Base-by-base conservation (phyloP, 2,113 vertebrate genomes). In the Pogonocichla stellata region DNA sequence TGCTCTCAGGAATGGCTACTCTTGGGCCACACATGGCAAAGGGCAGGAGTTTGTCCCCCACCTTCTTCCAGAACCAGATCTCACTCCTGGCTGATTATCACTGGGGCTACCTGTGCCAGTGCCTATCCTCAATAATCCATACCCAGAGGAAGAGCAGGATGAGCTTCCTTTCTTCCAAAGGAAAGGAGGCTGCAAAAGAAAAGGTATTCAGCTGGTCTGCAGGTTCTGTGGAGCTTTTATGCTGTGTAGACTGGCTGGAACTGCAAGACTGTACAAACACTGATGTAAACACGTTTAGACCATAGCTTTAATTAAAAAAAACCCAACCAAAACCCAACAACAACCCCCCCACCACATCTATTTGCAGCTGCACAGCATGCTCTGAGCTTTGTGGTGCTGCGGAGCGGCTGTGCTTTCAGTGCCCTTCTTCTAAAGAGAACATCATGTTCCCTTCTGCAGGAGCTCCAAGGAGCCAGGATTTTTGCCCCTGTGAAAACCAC, bases 401-500 rank as follows among this genome's bases (percentile, higher is more conserved):
- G 22, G 17, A 66, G 87, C 92, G 91, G 93, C 93, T 96, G 92
- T 51, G 50, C 90, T 79, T 25, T 9, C 75, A 88, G 82, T 25
- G 71, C 74, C 66, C 58, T 29, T 33, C 74, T 79, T n/a, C 72
- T 92, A 43, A 86, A 81, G 77, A 81, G 92, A 93, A 93, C 94
- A 92, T 67, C 5, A 81, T 92, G 94, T 91, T 94, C 95, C 36
- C 61, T 56, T 50, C 86, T 19, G 3, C 86, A 56, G n/a, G 28
- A 93, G 86, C 91, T 72, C n/a, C 0, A 3, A 80, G 79, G 24
- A 90, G 48, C 43, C 66, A 57, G 92, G 50, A 78, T 29, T 91
- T 80, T 13, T 92, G 94, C 92, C 77, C 88, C 91, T 74, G 80
- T 66, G 85, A 17, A 86, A 92, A 77, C 88, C 86, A 84, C 88